Evolutionary conservation across 2,888 invertebrate species (phyloP), one percentile per base, ranked within the genome.

Genomic region (Prionchulus punctatus): DNA sequence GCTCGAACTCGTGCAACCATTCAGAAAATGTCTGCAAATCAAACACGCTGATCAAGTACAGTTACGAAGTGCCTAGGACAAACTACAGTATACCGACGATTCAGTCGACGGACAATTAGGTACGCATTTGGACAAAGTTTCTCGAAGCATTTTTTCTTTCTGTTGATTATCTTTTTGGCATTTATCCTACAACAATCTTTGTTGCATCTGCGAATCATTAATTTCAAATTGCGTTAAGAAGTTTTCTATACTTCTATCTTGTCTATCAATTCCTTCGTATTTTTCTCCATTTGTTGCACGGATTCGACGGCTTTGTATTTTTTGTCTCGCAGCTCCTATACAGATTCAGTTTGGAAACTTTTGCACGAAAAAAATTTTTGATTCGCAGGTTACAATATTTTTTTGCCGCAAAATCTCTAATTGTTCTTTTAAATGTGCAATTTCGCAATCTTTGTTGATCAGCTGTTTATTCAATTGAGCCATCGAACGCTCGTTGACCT

Each of bases 231-330:
- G 36, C 36, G 7, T 36, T 36, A 7, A 27, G 27, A 4, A 51
- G 7, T n/a, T 25, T 21, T 47, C 7, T n/a, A 7, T 47, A 54
- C 54, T 23, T 55, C 55, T 7, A 50, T 36, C 26, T 53, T 55
- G 3, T 53, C 4, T 4, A 36, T 43, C 47, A 53, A 4, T 28
- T 55, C 55, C 31, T 55, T 52, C n/a, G 30, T 31, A n/a, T 23
- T 43, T 31, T 53, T 53, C 18, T 55, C 55, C 49, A 55, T 21
- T 31, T 55, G 49, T 21, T 53, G 28, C n/a, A 43, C 50, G 4
- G 55, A 50, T 28, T 55, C 49, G 2, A 55, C 55, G 23, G 50
- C 55, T 28, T 55, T 55, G 7, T 55, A 53, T 27, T 55, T 55
- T n/a, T 53, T 27, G 3, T 28, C 2, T 4, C 55, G 49, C 4